Conservation (phyloP, 2,888 invertebrate species). For the Neoaliturus tenellus region DNA sequence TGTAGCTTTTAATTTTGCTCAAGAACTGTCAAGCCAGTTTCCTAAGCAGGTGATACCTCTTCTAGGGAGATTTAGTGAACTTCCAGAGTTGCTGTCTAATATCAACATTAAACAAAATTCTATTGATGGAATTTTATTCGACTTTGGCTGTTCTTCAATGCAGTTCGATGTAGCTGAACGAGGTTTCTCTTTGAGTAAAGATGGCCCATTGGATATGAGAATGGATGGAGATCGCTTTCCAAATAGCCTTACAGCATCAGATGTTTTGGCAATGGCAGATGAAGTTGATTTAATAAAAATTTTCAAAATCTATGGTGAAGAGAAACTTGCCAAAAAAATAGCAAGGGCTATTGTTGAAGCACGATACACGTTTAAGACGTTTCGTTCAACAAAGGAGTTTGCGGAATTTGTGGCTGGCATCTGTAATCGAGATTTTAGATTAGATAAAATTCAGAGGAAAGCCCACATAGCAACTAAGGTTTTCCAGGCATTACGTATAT, state of each 20-base stretch:
- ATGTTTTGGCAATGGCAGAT: slow-evolving; percentile 87
- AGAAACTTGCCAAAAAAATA: slow-evolving; percentile 89
- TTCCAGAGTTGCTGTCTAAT: slow-evolving; percentile 80
- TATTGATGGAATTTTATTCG: slow-evolving; percentile 93
- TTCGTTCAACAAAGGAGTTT: slow-evolving; percentile 89
- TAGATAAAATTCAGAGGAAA: slow-evolving; percentile 85
- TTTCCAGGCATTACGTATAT: slow-evolving; percentile 95
- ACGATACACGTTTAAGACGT: slow-evolving; percentile 82
- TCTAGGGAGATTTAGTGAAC: slow-evolving; percentile 91
- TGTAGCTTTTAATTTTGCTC: slow-evolving; percentile 81
- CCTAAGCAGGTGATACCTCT: slow-evolving; percentile 86
- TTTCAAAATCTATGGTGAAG: slow-evolving; percentile 95
- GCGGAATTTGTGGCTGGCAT: slow-evolving; percentile 83
- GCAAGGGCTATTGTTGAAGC: slow-evolving; percentile 92
- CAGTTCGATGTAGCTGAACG: slow-evolving; percentile 88
- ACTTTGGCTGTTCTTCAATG: slow-evolving; percentile 97
- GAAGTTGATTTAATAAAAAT: slow-evolving; percentile 88
- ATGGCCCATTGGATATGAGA: slow-evolving; percentile 96
- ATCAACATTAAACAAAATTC: slow-evolving; percentile 78
- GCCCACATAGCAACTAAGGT: slow-evolving; percentile 93
- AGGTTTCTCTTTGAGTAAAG: slow-evolving; percentile 90
- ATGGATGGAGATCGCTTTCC: slow-evolving; percentile 89
- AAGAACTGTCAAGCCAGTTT: slow-evolving; percentile 79
- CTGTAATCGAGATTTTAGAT: slow-evolving; percentile 75
- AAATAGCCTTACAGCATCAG: slow-evolving; percentile 88